Evolutionary conservation across 2,888 invertebrate genomes (phyloP).

Genomic region (Caenorhabditis sp.): DNA sequence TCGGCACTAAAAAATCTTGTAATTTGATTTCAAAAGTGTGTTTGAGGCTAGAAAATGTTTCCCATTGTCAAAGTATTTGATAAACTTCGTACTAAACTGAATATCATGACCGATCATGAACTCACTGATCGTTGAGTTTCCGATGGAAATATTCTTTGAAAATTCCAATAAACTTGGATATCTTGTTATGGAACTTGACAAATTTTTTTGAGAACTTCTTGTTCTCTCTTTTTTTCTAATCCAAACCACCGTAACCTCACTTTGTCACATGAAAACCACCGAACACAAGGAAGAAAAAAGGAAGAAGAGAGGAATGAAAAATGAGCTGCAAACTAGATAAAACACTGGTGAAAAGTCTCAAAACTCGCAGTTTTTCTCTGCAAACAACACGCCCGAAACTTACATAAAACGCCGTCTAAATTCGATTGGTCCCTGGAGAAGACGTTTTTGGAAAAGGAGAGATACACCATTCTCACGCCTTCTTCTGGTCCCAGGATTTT

Average conservation of each 20-base stretch:
- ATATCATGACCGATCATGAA: no score
- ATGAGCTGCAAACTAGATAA: conserved; percentile 37
- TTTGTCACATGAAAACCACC: not conserved
- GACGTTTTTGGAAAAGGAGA: not conserved
- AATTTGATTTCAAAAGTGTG: no score
- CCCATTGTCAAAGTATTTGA: no score
- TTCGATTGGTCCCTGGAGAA: conserved; percentile 62
- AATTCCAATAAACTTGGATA: no score
- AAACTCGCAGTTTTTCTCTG: conserved; percentile 13
- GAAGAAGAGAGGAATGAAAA: conserved; percentile 32
- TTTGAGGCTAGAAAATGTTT: no score
- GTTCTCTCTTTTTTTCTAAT: no score
- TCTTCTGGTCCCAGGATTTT: conserved; percentile 19
- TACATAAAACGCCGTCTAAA: conserved; percentile 38
- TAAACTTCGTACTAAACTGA: no score
- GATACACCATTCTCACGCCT: conserved; percentile 46
- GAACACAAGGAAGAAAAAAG: conserved; percentile 10
- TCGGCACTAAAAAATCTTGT: no score
- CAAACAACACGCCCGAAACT: conserved; percentile 28
- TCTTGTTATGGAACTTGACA: no score
- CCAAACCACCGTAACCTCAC: not conserved
- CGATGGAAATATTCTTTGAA: no score
- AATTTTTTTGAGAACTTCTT: no score
- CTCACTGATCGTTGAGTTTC: no score
- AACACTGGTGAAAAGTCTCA: conserved; percentile 17